phyloP scores from a whole-genome alignment of 2,888 invertebrate species.

The Tenthredo distinguenda region DNA sequence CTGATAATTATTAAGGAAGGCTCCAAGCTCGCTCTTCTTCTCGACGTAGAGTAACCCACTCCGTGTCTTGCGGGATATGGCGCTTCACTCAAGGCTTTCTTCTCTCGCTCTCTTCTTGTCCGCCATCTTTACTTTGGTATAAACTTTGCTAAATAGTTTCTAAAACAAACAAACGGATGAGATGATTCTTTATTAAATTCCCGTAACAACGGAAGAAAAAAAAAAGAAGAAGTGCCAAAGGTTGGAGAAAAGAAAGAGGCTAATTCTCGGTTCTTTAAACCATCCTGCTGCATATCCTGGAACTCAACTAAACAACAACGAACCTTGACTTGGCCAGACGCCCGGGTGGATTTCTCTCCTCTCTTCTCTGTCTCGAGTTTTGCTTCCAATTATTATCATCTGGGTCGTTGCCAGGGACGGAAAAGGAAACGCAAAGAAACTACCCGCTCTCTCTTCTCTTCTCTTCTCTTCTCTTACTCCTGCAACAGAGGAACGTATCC shows the following conservation, averaged over 20 bases:
- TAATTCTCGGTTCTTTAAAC: neutral
- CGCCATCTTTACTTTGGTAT: neutral
- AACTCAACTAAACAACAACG: slow-evolving; percentile 21
- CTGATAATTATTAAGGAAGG: slow-evolving; percentile 41
- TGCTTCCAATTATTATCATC: slow-evolving; percentile 69
- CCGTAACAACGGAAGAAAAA: neutral
- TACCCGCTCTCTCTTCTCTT: slow-evolving; percentile 58
- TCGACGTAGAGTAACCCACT: neutral
- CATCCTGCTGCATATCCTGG: slow-evolving; percentile 3
- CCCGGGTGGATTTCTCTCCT: slow-evolving; percentile 14
- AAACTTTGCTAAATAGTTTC: neutral
- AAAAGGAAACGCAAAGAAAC: slow-evolving; percentile 63
- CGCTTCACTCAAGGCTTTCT: neutral
- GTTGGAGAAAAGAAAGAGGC: neutral
- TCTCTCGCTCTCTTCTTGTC: neutral
- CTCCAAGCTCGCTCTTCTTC: neutral
- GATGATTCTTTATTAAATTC: slow-evolving; percentile 9
- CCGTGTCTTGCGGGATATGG: neutral
- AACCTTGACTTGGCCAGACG: slow-evolving; percentile 40
- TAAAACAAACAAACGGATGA: neutral
- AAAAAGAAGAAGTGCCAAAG: neutral
- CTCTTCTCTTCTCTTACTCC: neutral
- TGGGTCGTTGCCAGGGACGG: slow-evolving; percentile 64
- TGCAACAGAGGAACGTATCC: slow-evolving; percentile 43
- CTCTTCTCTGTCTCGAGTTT: slow-evolving; percentile 55